Percentiles rank a stretch among this genome's conserved stretches.
Conservation (phyloP, 1,140 invertebrate species). For the Charaxes varanes region DNA sequence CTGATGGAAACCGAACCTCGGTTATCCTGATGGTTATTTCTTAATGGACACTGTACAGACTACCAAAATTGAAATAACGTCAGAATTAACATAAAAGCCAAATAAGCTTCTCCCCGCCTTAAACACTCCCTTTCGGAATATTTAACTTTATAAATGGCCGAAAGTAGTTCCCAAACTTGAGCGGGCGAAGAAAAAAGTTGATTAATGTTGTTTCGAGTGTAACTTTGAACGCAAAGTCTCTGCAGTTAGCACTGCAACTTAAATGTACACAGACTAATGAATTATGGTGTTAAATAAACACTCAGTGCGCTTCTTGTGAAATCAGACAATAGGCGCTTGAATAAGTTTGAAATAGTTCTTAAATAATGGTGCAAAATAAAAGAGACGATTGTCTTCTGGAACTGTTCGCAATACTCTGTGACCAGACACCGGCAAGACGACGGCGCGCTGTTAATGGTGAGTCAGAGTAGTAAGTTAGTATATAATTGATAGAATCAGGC, state of each 20-base stretch:
- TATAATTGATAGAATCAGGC: no score
- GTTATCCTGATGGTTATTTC: no score
- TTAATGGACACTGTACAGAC: no score
- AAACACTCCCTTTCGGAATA: constrained; percentile 10
- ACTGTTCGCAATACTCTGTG: constrained; percentile 41
- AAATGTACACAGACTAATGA: constrained; percentile 3
- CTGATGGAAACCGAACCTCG: no score
- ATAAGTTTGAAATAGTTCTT: background rate
- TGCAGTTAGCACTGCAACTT: constrained; percentile 1
- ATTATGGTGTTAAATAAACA: background rate
- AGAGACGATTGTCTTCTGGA: constrained; percentile 46
- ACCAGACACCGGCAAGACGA: constrained; percentile 29
- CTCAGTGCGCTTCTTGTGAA: background rate
- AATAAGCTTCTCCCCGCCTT: no score
- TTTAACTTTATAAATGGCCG: constrained; percentile 11
- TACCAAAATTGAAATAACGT: no score
- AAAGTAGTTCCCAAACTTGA: constrained; percentile 1
- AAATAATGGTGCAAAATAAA: constrained; percentile 38
- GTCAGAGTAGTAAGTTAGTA: no score
- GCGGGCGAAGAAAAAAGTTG: constrained; percentile 3
- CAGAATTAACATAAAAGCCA: no score
- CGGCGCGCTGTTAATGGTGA: constrained; percentile 13
- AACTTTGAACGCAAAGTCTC: background rate
- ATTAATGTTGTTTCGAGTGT: constrained; percentile 7
- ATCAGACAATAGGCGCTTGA: background rate